Evolutionary conservation across 2,113 vertebrate species (phyloP).

Genomic region (Podilymbus podiceps): DNA sequence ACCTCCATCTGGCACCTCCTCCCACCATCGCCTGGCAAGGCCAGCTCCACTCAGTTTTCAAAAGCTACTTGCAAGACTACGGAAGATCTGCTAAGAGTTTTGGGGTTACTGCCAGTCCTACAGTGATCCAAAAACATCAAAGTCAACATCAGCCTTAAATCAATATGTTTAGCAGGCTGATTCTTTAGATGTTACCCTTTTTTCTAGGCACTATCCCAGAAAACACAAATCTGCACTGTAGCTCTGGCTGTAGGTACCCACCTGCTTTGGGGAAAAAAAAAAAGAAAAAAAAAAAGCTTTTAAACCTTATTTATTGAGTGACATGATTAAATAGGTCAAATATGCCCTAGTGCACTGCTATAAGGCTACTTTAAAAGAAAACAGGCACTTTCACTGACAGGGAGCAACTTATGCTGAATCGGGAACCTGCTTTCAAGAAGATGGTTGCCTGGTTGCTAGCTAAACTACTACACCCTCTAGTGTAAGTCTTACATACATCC

Average conservation of each 20-base stretch:
- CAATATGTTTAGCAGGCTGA: not conserved
- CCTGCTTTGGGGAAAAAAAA: not conserved
- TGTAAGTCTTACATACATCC: not conserved
- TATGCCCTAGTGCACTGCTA: not conserved
- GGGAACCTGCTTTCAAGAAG: not conserved
- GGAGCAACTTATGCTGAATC: not conserved
- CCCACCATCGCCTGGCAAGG: not conserved
- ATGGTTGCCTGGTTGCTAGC: slow-evolving; percentile 10
- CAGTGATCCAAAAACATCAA: not conserved
- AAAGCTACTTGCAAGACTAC: not conserved
- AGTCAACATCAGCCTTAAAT: not conserved
- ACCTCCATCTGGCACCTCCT: not conserved
- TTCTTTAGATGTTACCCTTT: not conserved
- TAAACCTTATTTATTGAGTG: not conserved
- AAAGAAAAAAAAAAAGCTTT: not conserved
- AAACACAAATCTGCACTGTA: not conserved
- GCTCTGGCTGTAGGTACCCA: not conserved
- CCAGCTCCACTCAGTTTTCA: not conserved
- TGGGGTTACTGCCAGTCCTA: not conserved
- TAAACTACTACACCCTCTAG: slow-evolving; percentile 52
- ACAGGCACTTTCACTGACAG: not conserved
- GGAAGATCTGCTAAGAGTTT: not conserved
- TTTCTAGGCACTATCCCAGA: not conserved
- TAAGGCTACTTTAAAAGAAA: not conserved
- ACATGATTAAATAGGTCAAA: not conserved